These are phyloP conservation scores for Quadroppia sp. DNA, from an alignment of 2,888 invertebrate species.

Conservation along the genomic window DNA sequence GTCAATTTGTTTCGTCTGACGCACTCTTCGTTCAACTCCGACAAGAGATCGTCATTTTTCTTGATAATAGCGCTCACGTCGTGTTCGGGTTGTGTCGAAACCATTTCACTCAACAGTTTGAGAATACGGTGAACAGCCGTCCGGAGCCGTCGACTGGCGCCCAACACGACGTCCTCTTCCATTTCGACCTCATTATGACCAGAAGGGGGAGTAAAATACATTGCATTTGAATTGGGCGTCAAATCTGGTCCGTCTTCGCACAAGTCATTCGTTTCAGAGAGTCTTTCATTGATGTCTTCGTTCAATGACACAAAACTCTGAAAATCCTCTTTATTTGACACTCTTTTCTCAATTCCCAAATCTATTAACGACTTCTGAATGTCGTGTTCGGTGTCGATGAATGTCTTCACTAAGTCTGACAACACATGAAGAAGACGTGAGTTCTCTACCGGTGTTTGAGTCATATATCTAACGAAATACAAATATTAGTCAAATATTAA, in stretches of 20 bases:
- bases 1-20: conserved; percentile 37
- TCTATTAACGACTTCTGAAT: conserved; percentile 45
- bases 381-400: conserved; percentile 47
- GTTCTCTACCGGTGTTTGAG: conserved; percentile 43
- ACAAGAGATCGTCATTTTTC: conserved; percentile 46
- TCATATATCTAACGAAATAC: conserved; percentile 42
- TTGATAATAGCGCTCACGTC: conserved; percentile 44
- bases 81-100: conserved; percentile 44
- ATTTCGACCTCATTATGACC: conserved; percentile 37
- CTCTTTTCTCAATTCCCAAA: conserved; percentile 44
- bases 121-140: conserved; percentile 46
- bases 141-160: conserved; percentile 46
- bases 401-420: conserved; percentile 47
- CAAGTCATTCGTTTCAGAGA: conserved; percentile 39
- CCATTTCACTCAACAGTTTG: conserved; percentile 44
- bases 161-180: conserved; percentile 48
- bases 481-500: not conserved
- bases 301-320: conserved; percentile 39
- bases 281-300: conserved; percentile 44
- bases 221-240: conserved; percentile 44
- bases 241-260: conserved; percentile 48
- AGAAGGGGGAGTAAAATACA: conserved; percentile 37
- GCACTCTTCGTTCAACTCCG: conserved; percentile 49
- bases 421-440: conserved; percentile 46
- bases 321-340: not conserved